phyloP scores from a whole-genome alignment of 2,797 vertebrate genomes.

The Galaxias olidus region DNA sequence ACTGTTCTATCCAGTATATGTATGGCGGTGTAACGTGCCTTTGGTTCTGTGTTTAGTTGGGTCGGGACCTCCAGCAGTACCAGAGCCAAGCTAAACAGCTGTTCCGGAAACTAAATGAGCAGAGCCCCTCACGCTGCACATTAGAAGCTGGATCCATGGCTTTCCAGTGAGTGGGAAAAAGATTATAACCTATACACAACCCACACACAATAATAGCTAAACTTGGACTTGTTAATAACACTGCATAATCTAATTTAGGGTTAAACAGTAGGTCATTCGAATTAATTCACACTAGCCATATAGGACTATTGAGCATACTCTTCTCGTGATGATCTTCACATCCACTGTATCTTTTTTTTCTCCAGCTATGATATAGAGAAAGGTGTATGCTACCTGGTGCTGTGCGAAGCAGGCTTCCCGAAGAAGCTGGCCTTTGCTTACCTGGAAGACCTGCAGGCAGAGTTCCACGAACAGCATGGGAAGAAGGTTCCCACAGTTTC shows the following conservation, averaged over 20 bases:
- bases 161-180: slow-evolving; percentile 89
- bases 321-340: neutral
- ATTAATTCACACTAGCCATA: no score
- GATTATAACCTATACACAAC: neutral
- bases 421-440: slow-evolving; percentile 97
- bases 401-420: slow-evolving; percentile 94
- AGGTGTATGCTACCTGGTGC: slow-evolving; percentile 93
- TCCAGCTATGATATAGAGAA: slow-evolving; percentile 93
- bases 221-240: neutral
- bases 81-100: slow-evolving; percentile 98
- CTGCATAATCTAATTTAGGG: no score
- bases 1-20: neutral
- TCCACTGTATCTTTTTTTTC: neutral
- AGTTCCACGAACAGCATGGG: slow-evolving; percentile 97
- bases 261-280: no score
- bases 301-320: neutral
- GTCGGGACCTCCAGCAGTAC: slow-evolving; percentile 96
- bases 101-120: slow-evolving; percentile 96
- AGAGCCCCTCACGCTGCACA: slow-evolving; percentile 95
- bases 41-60: slow-evolving; percentile 76
- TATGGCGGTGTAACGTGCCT: neutral
- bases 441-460: slow-evolving; percentile 93
- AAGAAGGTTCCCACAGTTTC: slow-evolving; percentile 95
- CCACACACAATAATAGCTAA: slow-evolving; percentile 6
- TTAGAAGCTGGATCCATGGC: slow-evolving; percentile 92